Evolutionary conservation across 2,888 invertebrate species (phyloP).

Genomic region (Caenorhabditis macrosperma): DNA sequence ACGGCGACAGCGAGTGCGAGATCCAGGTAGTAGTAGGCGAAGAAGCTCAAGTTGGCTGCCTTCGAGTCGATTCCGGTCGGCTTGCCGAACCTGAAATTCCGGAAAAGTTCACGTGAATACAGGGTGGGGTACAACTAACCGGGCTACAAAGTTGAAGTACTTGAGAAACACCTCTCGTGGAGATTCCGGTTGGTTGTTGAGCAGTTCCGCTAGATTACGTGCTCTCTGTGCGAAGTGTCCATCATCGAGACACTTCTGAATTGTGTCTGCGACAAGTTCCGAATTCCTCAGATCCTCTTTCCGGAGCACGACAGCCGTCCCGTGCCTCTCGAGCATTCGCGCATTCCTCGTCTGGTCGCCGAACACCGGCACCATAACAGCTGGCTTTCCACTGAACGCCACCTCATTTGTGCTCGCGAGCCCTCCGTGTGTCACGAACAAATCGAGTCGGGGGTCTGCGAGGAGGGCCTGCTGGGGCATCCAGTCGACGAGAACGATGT

Average conservation of each 20-base stretch:
- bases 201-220: constrained; percentile 15
- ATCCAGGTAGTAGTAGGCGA: constrained; percentile 37
- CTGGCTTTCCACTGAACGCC: constrained; percentile 49
- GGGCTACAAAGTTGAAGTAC: constrained; percentile 55
- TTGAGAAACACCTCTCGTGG: constrained; percentile 44
- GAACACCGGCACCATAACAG: constrained; percentile 58
- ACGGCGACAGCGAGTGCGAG: background rate
- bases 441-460: constrained; percentile 50
- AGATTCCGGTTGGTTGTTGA: constrained; percentile 41
- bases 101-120: constrained; percentile 16
- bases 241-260: constrained; percentile 23
- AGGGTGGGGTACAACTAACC: constrained; percentile 14
- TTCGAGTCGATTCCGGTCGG: constrained; percentile 33
- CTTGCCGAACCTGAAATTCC: constrained; percentile 37
- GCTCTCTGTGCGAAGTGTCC: constrained; percentile 20
- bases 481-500: constrained; percentile 66
- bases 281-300: constrained; percentile 40
- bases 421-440: constrained; percentile 63
- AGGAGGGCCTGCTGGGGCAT: constrained; percentile 62
- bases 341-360: constrained; percentile 59
- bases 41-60: constrained; percentile 5
- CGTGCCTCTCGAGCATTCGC: constrained; percentile 49
- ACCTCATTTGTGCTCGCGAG: constrained; percentile 55
- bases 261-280: background rate
- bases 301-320: constrained; percentile 27